Percentiles rank a stretch among this genome's conserved stretches.
Conservation (phyloP, 2,797 vertebrate genomes). For the Scomberomorus guttatus region DNA sequence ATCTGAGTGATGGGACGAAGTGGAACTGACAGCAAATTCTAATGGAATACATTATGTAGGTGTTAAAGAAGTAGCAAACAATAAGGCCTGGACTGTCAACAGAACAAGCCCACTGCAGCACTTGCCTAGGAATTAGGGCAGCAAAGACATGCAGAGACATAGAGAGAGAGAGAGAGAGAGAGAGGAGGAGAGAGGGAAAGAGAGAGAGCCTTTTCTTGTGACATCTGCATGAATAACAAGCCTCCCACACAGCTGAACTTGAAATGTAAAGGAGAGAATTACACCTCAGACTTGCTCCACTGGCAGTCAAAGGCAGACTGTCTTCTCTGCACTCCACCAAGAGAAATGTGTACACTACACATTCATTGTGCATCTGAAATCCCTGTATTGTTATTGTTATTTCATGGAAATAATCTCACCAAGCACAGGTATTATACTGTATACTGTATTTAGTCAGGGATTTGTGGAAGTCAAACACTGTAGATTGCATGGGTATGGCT, state of each 20-base stretch:
- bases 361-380: constrained; percentile 39
- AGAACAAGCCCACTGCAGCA: constrained; percentile 54
- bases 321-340: constrained; percentile 33
- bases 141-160: constrained; percentile 44
- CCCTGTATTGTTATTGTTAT: constrained; percentile 35
- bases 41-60: constrained; percentile 85
- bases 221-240: constrained; percentile 78
- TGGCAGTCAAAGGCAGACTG: constrained; percentile 63
- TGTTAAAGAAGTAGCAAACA: constrained; percentile 80
- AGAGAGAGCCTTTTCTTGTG: constrained; percentile 58
- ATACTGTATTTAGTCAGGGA: background rate
- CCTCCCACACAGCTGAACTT: constrained; percentile 74
- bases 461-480: background rate
- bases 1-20: constrained; percentile 56
- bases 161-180: constrained; percentile 6
- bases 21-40: constrained; percentile 78
- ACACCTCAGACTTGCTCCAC: constrained; percentile 70
- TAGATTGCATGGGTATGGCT: background rate
- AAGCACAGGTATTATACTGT: background rate
- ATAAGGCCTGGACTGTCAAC: constrained; percentile 58
- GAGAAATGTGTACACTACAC: constrained; percentile 28
- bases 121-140: constrained; percentile 65
- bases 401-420: constrained; percentile 31
- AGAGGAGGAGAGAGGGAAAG: background rate
- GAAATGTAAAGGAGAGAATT: constrained; percentile 72